phyloP scores from a whole-genome alignment of 92 coral and sea anemone genomes.

The Porites evermanni region DNA sequence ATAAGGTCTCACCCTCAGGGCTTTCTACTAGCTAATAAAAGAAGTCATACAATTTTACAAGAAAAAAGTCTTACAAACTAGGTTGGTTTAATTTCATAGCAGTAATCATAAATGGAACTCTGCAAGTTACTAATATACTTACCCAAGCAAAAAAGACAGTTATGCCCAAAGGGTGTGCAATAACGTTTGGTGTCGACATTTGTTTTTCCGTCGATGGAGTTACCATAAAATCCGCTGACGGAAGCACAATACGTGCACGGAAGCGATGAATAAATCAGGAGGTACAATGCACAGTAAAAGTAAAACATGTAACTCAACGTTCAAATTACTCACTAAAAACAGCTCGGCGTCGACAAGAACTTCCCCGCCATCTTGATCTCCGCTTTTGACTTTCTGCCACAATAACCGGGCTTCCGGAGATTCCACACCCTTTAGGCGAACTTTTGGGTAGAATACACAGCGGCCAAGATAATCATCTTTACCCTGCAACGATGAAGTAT shows the following conservation, averaged over 20 bases:
- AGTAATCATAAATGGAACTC: no score
- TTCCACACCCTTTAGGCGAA: slow-evolving; percentile 86
- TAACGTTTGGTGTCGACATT: no score
- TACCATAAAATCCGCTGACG: not conserved
- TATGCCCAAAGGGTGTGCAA: no score
- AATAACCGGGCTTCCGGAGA: slow-evolving; percentile 78
- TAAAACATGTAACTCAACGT: not conserved
- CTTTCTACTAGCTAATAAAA: no score
- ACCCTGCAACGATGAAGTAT: slow-evolving; percentile 54
- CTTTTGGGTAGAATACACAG: slow-evolving; percentile 83
- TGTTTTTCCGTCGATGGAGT: not conserved
- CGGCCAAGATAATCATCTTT: slow-evolving; percentile 99
- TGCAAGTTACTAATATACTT: no score
- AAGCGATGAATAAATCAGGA: not conserved
- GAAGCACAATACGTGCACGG: not conserved
- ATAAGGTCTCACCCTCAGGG: no score
- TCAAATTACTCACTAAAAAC: slow-evolving; percentile 76
- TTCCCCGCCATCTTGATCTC: slow-evolving; percentile 86
- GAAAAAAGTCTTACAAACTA: no score
- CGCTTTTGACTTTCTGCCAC: slow-evolving; percentile 82
- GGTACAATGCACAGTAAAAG: not conserved
- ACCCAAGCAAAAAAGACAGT: no score
- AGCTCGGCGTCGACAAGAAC: slow-evolving; percentile 92
- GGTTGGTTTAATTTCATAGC: no score
- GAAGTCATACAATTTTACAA: no score